Conservation (phyloP, 2,113 vertebrate genomes). For the Calidris pugnax region DNA sequence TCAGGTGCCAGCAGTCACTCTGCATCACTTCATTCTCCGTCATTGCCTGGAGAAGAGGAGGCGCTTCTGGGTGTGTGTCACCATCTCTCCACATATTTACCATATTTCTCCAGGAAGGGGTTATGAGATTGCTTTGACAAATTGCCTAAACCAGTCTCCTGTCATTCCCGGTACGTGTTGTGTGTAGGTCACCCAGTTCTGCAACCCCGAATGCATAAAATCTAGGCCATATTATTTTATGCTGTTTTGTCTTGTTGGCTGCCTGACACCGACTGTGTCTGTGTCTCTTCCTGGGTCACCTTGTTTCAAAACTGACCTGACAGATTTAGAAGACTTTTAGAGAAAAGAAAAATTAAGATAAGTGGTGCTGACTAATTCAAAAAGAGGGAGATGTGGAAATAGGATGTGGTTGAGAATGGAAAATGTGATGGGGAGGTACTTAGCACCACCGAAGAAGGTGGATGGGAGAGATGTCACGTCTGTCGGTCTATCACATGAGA, state of each 20-base stretch:
- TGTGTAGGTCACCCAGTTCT: not conserved
- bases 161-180: not conserved
- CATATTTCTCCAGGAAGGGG: not conserved
- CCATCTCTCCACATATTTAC: not conserved
- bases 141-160: not conserved
- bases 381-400: not conserved
- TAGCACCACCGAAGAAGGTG: accelerated
- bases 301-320: not conserved
- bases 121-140: not conserved
- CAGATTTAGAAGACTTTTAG: not conserved
- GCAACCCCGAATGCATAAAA: not conserved
- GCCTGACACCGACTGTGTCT: not conserved
- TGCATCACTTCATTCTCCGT: not conserved
- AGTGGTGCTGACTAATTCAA: not conserved
- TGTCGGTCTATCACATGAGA: not conserved
- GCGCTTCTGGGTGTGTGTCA: not conserved
- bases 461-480: not conserved
- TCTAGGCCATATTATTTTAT: not conserved
- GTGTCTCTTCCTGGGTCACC: not conserved
- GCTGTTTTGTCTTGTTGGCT: not conserved
- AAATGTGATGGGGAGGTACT: not conserved
- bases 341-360: not conserved
- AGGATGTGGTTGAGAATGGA: accelerated
- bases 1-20: not conserved
- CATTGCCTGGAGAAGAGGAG: not conserved